phyloP scores from a whole-genome alignment of 2,113 vertebrate genomes.

The Microtus pennsylvanicus region DNA sequence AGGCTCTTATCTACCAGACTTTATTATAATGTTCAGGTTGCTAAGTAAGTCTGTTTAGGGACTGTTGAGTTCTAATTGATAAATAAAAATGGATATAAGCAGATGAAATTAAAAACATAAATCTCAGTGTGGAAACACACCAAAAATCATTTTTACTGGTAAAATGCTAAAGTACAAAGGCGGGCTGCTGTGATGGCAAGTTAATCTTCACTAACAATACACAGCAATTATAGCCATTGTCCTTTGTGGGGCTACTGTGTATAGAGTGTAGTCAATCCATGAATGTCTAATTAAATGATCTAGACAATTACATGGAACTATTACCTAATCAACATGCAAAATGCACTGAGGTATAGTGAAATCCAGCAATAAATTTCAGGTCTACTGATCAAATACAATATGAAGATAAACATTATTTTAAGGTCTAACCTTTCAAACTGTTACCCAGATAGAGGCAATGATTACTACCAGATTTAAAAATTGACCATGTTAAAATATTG shows the following conservation, averaged over 20 bases:
- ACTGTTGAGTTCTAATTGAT: neutral
- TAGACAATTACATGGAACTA: constrained; percentile 79
- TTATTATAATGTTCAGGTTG: neutral
- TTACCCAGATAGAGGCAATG: constrained; percentile 64
- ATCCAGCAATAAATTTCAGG: constrained; percentile 81
- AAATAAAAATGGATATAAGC: neutral
- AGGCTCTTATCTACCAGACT: neutral
- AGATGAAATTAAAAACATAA: constrained; percentile 42
- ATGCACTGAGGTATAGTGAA: constrained; percentile 81
- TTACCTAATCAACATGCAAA: constrained; percentile 83
- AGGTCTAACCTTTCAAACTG: constrained; percentile 78
- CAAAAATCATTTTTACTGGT: constrained; percentile 1
- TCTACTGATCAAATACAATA: constrained; percentile 81
- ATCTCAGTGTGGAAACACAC: constrained; percentile 23
- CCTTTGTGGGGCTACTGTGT: constrained; percentile 68
- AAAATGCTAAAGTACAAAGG: neutral
- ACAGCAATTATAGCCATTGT: neutral
- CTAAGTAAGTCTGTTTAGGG: neutral
- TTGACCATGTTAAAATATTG: constrained; percentile 66
- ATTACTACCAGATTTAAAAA: constrained; percentile 75
- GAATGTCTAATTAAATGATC: constrained; percentile 80
- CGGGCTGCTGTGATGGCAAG: neutral
- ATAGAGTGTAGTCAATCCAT: constrained; percentile 70
- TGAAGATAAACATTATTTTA: constrained; percentile 75
- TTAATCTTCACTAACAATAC: constrained; percentile 40